Evolutionary conservation across 2,797 vertebrate genomes (phyloP), one percentile per base, ranked within the genome.

Genomic region (Heteromormyrus szaboi): DNA sequence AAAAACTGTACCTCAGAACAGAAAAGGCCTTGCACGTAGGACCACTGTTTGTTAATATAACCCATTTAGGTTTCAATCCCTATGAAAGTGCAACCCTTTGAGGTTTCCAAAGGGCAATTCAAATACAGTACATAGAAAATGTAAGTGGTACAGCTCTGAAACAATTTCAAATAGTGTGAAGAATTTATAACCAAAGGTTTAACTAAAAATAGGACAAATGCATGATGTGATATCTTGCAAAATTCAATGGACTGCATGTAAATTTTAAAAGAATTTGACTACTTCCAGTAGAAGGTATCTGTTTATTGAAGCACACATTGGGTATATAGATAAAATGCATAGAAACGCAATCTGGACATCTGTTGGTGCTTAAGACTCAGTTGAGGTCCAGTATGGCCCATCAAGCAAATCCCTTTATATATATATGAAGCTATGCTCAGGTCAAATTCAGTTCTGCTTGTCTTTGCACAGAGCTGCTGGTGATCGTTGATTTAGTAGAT

Each of bases 391-490:
- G 65, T 33, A 14, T 68, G 65, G 65, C 9, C 29, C 65, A 68
- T 68, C 65, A 68, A 41, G 76, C 41, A 41, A 81, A 46, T 41
- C 76, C 76, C 17, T 81, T 46, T 81, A 25, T 85, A 48, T 85
- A 48, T 85, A 50, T 85, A 88, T 56, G 50, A 19, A 79, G 37
- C 76, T 62, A 41, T 8, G 46, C 65, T 54, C 56, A 87, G 89
- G 56, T 59, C 87, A 84, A 29, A 87, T 86, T 88, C 48, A 88
- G 88, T 76, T 53, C 86, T 90, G 89, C 62, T 89, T 90, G 86
- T 90, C 87, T 91, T 91, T 89, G 89, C 92, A 90, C 89, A 88
- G 88, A 14, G n/a, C 89, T 89, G 90, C 88, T 86, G 91, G 56
- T 56, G 88, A 88, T 22, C 44, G 89, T 90, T 91, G 88, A 90